A percentile compares a stretch with the other conserved stretches of the same genome.
Evolutionary conservation across 2,888 invertebrate genomes (phyloP).

Genomic region (Erebia palarica): DNA sequence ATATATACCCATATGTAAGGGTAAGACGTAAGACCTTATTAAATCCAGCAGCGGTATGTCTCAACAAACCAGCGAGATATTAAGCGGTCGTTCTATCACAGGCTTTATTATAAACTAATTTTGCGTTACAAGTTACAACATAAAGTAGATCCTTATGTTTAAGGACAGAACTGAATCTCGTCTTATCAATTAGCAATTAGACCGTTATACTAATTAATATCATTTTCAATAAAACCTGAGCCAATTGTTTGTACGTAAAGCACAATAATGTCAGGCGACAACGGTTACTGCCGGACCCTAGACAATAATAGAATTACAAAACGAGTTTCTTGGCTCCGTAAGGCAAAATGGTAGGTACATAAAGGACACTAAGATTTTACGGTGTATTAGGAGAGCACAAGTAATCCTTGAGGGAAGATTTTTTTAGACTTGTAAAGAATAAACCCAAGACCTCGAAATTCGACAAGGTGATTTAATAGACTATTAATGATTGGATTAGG

Average conservation of each 20-base stretch:
- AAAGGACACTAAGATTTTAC: slow-evolving; percentile 28
- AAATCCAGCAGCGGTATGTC: too few relatives aligned
- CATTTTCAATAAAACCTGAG: slow-evolving; percentile 30
- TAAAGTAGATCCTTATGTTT: neutral
- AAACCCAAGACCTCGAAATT: slow-evolving; percentile 2
- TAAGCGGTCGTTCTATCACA: neutral
- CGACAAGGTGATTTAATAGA: neutral
- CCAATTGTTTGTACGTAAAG: slow-evolving; percentile 24
- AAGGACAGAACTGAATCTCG: neutral
- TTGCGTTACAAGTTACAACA: neutral
- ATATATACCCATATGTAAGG: neutral
- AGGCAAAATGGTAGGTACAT: slow-evolving; percentile 22
- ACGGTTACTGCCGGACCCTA: slow-evolving; percentile 41
- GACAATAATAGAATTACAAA: slow-evolving; percentile 42
- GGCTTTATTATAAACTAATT: slow-evolving; percentile 10
- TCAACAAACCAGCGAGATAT: neutral
- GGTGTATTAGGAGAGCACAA: slow-evolving; percentile 24
- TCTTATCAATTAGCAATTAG: slow-evolving; percentile 27
- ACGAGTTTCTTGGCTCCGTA: slow-evolving; percentile 29
- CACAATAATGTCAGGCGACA: slow-evolving; percentile 46
- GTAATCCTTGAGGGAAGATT: slow-evolving; percentile 24
- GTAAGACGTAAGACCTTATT: neutral
- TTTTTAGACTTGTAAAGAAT: slow-evolving; percentile 21
- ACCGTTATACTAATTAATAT: slow-evolving; percentile 49
- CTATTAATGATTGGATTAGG: neutral